Conservation (phyloP, 2,797 vertebrate genomes). For the Eptatretus atami region DNA sequence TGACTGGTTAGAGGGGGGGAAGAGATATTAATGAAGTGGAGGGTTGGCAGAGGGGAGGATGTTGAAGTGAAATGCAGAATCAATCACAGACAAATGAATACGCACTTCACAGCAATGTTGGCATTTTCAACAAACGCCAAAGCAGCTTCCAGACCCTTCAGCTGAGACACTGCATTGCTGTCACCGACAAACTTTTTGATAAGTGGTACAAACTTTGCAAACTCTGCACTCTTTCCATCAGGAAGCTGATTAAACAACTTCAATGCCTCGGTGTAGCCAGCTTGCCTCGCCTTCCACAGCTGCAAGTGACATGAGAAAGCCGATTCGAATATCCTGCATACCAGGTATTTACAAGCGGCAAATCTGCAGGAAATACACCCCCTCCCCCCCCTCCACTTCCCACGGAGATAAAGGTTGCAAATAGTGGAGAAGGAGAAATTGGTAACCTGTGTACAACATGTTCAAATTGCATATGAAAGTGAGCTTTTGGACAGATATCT, state of each 20-base stretch:
- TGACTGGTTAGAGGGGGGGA: no score
- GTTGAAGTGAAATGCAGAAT: background rate
- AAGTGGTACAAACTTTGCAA: constrained; percentile 70
- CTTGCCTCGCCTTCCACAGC: constrained; percentile 89
- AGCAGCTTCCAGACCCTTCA: constrained; percentile 76
- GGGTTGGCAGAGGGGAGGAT: background rate
- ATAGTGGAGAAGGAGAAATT: no score
- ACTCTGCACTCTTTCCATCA: constrained; percentile 77
- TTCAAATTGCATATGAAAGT: no score
- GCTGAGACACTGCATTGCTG: constrained; percentile 71
- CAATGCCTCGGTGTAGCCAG: constrained; percentile 70
- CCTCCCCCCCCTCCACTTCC: no score
- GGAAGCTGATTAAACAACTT: constrained; percentile 59
- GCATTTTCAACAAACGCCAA: constrained; percentile 52
- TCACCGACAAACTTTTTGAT: constrained; percentile 87
- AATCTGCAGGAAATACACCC: no score
- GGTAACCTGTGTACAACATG: no score
- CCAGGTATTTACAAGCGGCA: no score
- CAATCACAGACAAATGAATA: background rate
- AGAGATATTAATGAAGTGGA: no score
- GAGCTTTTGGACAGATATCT: no score
- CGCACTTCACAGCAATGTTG: constrained; percentile 71
- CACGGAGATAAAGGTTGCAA: no score
- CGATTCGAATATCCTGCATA: no score
- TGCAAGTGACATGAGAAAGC: constrained; percentile 8